These are phyloP conservation scores for Bubo bubo DNA, from an alignment of 2,113 vertebrate species.

Conservation along the genomic window DNA sequence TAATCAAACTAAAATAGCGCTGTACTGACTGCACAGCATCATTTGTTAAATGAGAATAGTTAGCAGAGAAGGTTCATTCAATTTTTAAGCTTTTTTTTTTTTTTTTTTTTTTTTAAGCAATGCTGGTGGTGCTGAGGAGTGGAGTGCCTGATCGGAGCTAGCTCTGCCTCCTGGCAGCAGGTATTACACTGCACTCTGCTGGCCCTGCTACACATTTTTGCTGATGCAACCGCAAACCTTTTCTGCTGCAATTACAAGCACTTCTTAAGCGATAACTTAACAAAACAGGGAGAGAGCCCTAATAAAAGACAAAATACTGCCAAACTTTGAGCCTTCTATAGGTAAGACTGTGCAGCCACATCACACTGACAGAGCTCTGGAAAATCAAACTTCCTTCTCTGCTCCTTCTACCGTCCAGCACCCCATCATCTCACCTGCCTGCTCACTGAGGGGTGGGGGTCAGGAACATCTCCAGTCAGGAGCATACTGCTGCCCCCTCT, in stretches of 20 bases:
- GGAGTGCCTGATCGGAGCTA: accelerated
- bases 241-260: accelerated
- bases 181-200: constrained; percentile 39
- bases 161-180: not conserved
- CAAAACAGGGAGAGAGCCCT: not conserved
- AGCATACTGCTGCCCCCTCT: not conserved
- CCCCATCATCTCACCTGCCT: not conserved
- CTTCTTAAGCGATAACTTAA: not conserved
- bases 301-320: not conserved
- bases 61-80: not conserved
- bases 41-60: not conserved
- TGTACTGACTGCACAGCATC: not conserved
- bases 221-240: not conserved
- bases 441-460: accelerated
- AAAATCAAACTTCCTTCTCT: not conserved
- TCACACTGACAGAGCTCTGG: not conserved
- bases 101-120: not conserved
- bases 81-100: not conserved
- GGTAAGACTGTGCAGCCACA: not conserved
- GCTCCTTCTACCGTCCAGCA: not conserved
- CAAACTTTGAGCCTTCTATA: not conserved
- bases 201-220: not conserved
- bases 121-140: not conserved
- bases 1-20: not conserved
- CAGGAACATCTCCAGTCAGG: not conserved